Percentiles rank a stretch among this genome's conserved stretches.
Conservation (phyloP, 2,797 vertebrate species). For the Bufotes viridis region DNA sequence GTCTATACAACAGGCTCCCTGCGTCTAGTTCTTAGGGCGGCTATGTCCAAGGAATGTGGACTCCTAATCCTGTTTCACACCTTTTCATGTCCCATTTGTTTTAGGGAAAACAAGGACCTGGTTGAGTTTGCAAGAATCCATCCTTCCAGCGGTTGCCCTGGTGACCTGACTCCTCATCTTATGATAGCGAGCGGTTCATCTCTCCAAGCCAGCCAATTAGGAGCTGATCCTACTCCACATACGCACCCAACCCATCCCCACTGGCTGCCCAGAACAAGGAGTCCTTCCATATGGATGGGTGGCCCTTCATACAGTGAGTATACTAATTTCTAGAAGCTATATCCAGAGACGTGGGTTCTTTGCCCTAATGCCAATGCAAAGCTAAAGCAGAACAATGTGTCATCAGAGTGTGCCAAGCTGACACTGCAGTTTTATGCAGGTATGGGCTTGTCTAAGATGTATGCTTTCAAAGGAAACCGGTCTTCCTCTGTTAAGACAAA, state of each 20-base stretch:
- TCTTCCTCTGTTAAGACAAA: conserved; percentile 11
- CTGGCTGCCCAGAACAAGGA: conserved; percentile 95
- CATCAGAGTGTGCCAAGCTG: neutral
- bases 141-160: conserved; percentile 87
- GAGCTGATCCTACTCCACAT: conserved; percentile 83
- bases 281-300: conserved; percentile 96
- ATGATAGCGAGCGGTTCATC: conserved; percentile 88
- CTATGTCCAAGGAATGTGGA: conserved; percentile 4
- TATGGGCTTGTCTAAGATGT: neutral
- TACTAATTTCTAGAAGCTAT: neutral
- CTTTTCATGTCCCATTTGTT: neutral
- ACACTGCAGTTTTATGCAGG: neutral
- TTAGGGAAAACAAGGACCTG: conserved; percentile 91
- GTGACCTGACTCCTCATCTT: conserved; percentile 91
- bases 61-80: conserved; percentile 5
- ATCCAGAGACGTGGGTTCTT: neutral
- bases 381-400: neutral
- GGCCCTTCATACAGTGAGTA: conserved; percentile 92
- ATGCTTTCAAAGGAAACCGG: neutral
- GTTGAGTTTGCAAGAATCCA: conserved; percentile 93
- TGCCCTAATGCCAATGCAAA: neutral
- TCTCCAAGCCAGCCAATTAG: conserved; percentile 87
- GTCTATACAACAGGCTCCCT: neutral
- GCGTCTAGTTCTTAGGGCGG: neutral
- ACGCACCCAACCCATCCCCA: conserved; percentile 89